Conservation (phyloP, 1,140 invertebrate genomes). For the Lepidurus apus region DNA sequence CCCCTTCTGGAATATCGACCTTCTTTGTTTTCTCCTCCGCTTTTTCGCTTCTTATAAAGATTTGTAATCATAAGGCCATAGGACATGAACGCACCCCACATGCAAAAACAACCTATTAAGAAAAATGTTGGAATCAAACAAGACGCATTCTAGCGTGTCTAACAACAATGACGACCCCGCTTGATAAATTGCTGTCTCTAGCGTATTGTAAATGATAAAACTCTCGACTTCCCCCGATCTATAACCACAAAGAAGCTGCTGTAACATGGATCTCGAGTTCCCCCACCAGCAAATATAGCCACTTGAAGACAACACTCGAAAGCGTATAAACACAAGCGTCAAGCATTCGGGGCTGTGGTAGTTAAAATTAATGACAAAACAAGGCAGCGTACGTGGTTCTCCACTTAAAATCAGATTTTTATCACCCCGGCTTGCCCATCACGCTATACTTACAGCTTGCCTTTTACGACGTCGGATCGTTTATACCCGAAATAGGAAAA, state of each 20-base stretch:
- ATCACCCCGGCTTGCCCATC: slow-evolving; percentile 6
- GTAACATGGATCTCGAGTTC: background rate
- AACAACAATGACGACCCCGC: background rate
- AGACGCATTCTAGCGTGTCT: background rate
- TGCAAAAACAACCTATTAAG: background rate
- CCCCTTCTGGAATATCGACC: background rate
- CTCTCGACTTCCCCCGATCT: background rate
- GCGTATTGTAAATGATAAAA: background rate
- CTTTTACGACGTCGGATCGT: background rate
- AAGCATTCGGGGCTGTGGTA: background rate
- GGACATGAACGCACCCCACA: background rate
- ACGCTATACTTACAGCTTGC: background rate
- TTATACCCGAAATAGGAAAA: background rate
- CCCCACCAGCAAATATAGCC: background rate
- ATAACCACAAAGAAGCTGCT: background rate
- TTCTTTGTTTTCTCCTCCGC: background rate
- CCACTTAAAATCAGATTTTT: background rate
- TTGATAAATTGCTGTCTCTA: background rate
- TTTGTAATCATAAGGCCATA: background rate
- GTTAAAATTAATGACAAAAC: background rate
- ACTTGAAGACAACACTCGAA: background rate
- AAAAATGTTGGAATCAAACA: background rate
- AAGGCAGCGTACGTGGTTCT: background rate
- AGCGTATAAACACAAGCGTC: background rate
- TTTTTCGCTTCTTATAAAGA: background rate